Evolutionary conservation across 1,140 invertebrate genomes (phyloP).

Genomic region (Lordiphosa mommai): DNA sequence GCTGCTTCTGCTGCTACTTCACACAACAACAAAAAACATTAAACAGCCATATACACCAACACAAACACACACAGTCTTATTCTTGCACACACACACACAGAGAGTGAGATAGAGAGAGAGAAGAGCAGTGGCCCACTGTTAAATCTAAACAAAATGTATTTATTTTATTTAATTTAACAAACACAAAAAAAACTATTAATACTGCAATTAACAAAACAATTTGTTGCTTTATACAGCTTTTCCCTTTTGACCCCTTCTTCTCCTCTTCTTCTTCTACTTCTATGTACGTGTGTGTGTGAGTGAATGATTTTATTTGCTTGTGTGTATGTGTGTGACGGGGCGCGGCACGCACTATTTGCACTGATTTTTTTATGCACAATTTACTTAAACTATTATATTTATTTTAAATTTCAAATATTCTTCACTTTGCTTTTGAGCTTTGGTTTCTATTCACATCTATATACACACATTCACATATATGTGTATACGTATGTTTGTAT

Average conservation of each 20-base stretch:
- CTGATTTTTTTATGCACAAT: constrained; percentile 33
- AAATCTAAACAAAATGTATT: too few relatives aligned
- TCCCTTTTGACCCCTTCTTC: constrained; percentile 54
- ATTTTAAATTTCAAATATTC: constrained; percentile 14
- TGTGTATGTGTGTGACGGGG: constrained; percentile 47
- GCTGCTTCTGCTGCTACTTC: constrained; percentile 44
- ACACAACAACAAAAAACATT: constrained; percentile 44
- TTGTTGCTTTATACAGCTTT: constrained; percentile 67
- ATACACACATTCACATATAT: constrained; percentile 45
- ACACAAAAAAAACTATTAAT: constrained; percentile 18
- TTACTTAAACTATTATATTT: constrained; percentile 13
- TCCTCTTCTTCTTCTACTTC: constrained; percentile 18
- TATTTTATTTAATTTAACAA: constrained; percentile 1
- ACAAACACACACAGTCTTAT: constrained; percentile 16
- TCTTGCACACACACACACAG: constrained; percentile 15
- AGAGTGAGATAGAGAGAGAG: background rate
- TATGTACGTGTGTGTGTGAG: constrained; percentile 30
- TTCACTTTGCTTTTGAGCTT: constrained; percentile 14
- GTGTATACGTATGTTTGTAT: constrained; percentile 59
- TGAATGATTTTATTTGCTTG: constrained; percentile 10
- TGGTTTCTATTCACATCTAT: constrained; percentile 14
- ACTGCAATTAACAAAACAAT: constrained; percentile 60
- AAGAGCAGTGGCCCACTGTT: too few relatives aligned
- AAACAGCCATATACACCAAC: constrained; percentile 39
- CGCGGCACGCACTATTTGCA: constrained; percentile 54